Conservation (phyloP, 2,888 invertebrate genomes). For the Pollenia amentaria region DNA sequence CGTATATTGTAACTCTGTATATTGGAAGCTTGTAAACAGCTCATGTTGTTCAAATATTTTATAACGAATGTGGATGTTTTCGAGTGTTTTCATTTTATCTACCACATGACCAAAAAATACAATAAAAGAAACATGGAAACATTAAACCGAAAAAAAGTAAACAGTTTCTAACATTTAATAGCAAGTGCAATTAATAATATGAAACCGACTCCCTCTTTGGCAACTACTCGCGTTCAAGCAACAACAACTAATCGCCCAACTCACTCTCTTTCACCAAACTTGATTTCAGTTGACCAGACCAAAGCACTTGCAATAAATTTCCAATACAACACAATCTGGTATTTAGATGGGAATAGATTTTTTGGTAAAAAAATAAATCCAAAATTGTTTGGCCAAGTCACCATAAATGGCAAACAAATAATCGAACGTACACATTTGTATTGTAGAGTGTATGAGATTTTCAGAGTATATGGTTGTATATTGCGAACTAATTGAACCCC, state of each 20-base stretch:
- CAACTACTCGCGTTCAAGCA: slow-evolving; percentile 40
- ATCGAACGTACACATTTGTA: not conserved
- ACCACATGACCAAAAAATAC: slow-evolving; percentile 33
- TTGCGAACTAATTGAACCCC: slow-evolving; percentile 67
- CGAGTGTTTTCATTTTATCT: slow-evolving; percentile 40
- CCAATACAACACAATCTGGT: slow-evolving; percentile 66
- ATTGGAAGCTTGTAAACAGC: slow-evolving; percentile 30
- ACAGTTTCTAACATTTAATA: slow-evolving; percentile 66
- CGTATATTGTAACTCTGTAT: not conserved
- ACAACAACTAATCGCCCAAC: slow-evolving; percentile 45
- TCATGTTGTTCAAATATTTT: slow-evolving; percentile 26
- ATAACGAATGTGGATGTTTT: not conserved
- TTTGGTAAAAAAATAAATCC: slow-evolving; percentile 58
- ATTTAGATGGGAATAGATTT: slow-evolving; percentile 51
- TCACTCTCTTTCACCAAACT: slow-evolving; percentile 14
- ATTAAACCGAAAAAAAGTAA: slow-evolving; percentile 33
- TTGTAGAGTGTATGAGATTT: slow-evolving; percentile 18
- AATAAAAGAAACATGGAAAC: slow-evolving; percentile 9
- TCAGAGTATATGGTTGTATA: not conserved
- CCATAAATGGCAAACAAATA: slow-evolving; percentile 41
- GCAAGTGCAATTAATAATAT: slow-evolving; percentile 74
- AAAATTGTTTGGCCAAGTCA: slow-evolving; percentile 58
- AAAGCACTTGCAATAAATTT: slow-evolving; percentile 69
- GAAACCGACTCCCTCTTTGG: slow-evolving; percentile 61
- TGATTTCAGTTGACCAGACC: slow-evolving; percentile 44